Conservation (phyloP, 1,140 invertebrate genomes). For the Drosophila albomicans region DNA sequence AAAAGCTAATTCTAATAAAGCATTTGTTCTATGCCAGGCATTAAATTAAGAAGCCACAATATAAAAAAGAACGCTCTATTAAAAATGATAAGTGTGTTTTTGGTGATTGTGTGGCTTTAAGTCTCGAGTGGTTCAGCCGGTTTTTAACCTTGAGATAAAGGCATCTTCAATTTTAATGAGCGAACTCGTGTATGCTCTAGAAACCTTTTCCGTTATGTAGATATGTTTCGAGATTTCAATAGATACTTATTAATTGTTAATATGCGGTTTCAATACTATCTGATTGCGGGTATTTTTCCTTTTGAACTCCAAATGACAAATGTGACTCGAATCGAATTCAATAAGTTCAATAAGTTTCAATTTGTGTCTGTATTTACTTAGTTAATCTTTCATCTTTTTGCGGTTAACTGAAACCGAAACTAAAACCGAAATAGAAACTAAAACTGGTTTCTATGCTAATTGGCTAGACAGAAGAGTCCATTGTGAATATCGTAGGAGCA, state of each 20-base stretch:
- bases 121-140: slow-evolving; percentile 45
- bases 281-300: background rate
- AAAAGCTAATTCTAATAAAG: slow-evolving; percentile 19
- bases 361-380: slow-evolving; percentile 17
- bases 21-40: slow-evolving; percentile 9
- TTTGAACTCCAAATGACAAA: background rate
- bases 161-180: slow-evolving; percentile 15
- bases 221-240: background rate
- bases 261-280: background rate
- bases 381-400: slow-evolving; percentile 8
- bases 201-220: slow-evolving; percentile 6
- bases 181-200: slow-evolving; percentile 37
- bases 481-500: slow-evolving; percentile 53
- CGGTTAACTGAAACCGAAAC: slow-evolving; percentile 27
- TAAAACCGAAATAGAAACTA: background rate
- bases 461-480: slow-evolving; percentile 40
- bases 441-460: slow-evolving; percentile 76
- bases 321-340: slow-evolving; percentile 2
- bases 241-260: slow-evolving; percentile 1
- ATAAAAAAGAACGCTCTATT: background rate
- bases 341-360: slow-evolving; percentile 2
- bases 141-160: slow-evolving; percentile 49
- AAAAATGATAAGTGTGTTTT: slow-evolving; percentile 37
- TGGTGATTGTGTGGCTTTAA: slow-evolving; percentile 20
- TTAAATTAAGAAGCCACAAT: slow-evolving; percentile 21